A percentile compares a stretch with the other conserved stretches of the same genome.
These are phyloP conservation scores for Hetaerina titia DNA, from an alignment of 2,888 invertebrate species.

Conservation along the genomic window DNA sequence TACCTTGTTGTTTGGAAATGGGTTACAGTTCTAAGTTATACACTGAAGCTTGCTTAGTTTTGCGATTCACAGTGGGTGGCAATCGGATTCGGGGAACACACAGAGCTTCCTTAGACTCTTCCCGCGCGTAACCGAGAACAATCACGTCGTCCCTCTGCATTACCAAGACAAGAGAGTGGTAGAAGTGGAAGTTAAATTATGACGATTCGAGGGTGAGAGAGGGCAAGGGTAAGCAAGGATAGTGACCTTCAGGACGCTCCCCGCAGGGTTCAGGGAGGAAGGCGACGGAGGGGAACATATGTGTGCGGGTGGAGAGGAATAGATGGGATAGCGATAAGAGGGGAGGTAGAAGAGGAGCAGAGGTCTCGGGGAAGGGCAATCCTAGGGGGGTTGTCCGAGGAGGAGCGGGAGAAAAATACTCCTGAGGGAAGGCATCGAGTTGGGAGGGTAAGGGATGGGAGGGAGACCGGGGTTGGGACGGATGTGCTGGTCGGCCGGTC, in stretches of 20 bases:
- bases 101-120: neutral
- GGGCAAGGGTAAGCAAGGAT: neutral
- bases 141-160: neutral
- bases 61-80: too few relatives aligned
- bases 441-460: neutral
- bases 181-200: neutral
- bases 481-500: neutral
- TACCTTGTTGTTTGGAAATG: too few relatives aligned
- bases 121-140: neutral
- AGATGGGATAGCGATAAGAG: neutral
- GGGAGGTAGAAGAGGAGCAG: neutral
- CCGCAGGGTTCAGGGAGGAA: neutral
- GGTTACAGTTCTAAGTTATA: too few relatives aligned
- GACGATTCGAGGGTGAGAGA: neutral
- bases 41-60: too few relatives aligned
- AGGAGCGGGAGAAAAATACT: neutral
- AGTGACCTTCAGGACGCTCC: neutral
- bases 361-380: neutral
- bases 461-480: neutral
- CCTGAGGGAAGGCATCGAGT: neutral
- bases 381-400: neutral
- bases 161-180: neutral
- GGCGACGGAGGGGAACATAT: neutral
- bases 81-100: too few relatives aligned
- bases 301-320: neutral